Conservation (phyloP, 2,113 vertebrate genomes). For the Axis porcinus region DNA sequence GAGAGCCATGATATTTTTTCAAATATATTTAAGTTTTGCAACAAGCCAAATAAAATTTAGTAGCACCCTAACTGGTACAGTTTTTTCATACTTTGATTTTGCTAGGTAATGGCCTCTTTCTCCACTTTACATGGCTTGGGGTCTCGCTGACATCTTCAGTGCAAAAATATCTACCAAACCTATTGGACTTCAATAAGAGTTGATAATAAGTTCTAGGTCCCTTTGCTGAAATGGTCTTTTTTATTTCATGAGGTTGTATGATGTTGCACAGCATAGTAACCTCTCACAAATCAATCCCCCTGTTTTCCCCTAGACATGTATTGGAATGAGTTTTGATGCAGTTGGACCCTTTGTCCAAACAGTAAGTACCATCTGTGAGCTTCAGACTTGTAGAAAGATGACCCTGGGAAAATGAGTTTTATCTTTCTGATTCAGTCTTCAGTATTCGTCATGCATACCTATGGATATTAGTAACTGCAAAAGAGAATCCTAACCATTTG, state of each 20-base stretch:
- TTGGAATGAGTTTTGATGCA: neutral
- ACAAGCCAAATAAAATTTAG: neutral
- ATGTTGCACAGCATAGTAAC: neutral
- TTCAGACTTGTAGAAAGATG: neutral
- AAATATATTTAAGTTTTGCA: conserved; percentile 1
- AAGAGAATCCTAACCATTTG: neutral
- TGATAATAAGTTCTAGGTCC: neutral
- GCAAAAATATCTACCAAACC: neutral
- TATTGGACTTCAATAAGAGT: neutral
- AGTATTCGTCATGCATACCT: neutral
- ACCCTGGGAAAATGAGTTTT: neutral
- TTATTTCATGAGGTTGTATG: neutral
- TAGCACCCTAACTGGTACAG: neutral
- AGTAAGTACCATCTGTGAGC: neutral
- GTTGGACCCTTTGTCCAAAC: neutral
- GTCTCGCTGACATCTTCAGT: neutral
- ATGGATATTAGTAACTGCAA: neutral
- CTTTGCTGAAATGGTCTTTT: neutral
- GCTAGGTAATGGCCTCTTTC: neutral
- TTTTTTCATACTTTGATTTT: neutral
- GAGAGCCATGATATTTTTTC: neutral
- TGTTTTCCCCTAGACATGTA: neutral
- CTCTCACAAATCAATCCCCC: neutral
- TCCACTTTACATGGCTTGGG: neutral
- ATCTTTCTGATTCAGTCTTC: neutral